phyloP scores from a whole-genome alignment of 2,797 vertebrate genomes.

The Galago senegalensis region DNA sequence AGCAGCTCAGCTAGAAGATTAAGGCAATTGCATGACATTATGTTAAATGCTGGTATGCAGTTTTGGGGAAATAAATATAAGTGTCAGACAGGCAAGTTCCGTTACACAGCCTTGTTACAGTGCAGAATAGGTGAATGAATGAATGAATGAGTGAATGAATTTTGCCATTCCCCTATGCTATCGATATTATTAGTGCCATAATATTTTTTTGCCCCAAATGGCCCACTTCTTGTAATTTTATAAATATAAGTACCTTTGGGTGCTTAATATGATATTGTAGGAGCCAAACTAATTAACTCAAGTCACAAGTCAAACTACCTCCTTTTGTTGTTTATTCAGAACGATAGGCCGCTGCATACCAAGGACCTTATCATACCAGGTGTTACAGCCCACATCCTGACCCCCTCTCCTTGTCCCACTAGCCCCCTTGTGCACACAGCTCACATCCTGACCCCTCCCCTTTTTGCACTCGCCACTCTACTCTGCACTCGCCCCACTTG shows the following conservation, averaged over 20 bases:
- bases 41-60: background rate
- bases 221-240: background rate
- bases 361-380: too few species aligned
- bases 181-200: background rate
- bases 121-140: background rate
- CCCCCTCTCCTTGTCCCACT: too few species aligned
- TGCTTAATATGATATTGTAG: background rate
- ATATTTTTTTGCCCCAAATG: background rate
- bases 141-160: background rate
- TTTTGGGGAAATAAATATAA: background rate
- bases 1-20: background rate
- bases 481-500: too few species aligned
- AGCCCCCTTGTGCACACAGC: too few species aligned
- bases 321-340: too few species aligned
- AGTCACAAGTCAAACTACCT: too few species aligned
- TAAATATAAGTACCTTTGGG: background rate
- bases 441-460: too few species aligned
- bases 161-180: background rate
- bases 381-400: too few species aligned
- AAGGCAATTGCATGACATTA: background rate
- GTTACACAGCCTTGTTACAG: background rate
- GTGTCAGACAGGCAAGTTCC: background rate
- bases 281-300: too few species aligned
- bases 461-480: too few species aligned
- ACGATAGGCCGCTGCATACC: too few species aligned